These are phyloP conservation scores for Erpornis zantholeuca DNA, from an alignment of 2,113 vertebrate genomes.

Conservation along the genomic window DNA sequence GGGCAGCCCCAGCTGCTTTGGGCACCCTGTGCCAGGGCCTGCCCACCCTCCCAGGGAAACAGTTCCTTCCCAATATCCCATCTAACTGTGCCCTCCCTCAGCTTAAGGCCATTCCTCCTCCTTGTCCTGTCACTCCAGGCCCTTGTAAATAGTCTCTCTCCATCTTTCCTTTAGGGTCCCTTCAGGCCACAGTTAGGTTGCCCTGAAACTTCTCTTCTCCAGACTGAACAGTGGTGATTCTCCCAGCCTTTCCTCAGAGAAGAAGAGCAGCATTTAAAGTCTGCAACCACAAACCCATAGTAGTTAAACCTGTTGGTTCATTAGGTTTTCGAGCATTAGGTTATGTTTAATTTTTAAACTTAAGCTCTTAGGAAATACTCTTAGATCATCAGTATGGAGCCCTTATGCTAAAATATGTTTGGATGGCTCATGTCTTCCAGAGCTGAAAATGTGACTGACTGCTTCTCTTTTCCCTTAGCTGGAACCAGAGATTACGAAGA, in stretches of 20 bases:
- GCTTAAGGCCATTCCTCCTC: background rate
- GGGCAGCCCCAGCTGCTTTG: background rate
- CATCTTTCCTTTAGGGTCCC: background rate
- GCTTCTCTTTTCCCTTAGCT: slow-evolving; percentile 62
- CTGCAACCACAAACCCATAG: background rate
- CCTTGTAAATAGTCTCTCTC: background rate
- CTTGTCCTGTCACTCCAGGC: background rate
- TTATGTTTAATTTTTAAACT: background rate
- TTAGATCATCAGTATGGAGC: background rate
- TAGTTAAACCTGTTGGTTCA: background rate
- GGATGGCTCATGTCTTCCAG: background rate
- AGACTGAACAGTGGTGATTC: background rate
- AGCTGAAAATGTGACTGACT: background rate
- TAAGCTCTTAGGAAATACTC: background rate
- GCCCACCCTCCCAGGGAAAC: fast-evolving
- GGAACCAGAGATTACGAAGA: slow-evolving; percentile 84
- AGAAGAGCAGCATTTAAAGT: background rate
- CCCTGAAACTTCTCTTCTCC: background rate
- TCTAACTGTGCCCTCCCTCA: background rate
- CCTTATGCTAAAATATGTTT: background rate
- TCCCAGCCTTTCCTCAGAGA: background rate
- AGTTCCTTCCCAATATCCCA: background rate
- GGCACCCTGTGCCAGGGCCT: background rate
- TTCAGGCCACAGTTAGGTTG: background rate
- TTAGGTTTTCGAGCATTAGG: background rate